Conservation (phyloP, 1,140 invertebrate genomes). For the Ganaspis sp. region DNA sequence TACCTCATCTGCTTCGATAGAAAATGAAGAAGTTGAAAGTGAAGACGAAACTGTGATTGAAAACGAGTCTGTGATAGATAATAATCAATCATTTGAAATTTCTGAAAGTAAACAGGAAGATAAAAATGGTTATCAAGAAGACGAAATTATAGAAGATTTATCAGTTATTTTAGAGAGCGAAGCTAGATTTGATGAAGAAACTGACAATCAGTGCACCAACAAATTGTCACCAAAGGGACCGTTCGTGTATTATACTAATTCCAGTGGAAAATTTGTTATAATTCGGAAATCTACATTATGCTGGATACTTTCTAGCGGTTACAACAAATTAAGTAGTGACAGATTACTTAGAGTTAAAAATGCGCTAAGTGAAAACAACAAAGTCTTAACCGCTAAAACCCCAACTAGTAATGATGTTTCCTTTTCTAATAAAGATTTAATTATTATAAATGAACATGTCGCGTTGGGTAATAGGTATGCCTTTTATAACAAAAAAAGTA, state of each 20-base stretch:
- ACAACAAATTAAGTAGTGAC: background rate
- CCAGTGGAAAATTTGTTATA: background rate
- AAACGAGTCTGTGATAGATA: background rate
- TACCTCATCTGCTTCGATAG: background rate
- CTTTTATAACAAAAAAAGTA: constrained; percentile 4
- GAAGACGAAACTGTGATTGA: background rate
- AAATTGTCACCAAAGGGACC: background rate
- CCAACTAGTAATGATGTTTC: too few species aligned
- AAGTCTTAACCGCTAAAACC: too few species aligned
- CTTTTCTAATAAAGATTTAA: too few species aligned
- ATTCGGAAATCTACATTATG: background rate
- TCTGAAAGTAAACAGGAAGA: background rate
- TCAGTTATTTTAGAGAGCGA: background rate
- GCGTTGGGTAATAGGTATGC: background rate
- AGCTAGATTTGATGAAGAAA: background rate
- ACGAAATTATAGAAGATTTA: background rate
- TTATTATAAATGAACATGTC: too few species aligned
- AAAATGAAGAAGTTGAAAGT: background rate
- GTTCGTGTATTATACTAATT: background rate
- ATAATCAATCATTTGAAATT: too few species aligned
- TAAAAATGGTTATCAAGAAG: background rate
- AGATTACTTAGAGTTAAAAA: background rate
- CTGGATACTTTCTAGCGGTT: background rate
- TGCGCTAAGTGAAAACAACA: background rate
- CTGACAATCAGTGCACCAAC: background rate